Base-by-base conservation (phyloP, 2,888 invertebrate genomes). In the Pterobdella sp. region DNA sequence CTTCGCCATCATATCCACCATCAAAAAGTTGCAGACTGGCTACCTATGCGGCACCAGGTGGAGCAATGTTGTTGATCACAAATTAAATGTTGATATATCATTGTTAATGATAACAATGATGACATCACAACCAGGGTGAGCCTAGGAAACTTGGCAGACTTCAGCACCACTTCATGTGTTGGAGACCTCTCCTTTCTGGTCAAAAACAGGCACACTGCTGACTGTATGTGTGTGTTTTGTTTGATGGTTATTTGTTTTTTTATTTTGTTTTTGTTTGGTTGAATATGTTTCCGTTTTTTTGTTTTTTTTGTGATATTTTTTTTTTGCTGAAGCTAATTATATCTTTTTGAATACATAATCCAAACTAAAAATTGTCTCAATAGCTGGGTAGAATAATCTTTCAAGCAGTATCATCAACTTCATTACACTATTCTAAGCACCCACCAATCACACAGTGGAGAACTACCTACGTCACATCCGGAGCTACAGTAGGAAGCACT, bases 21-120 rank as follows among this genome's bases (percentile, higher is more conserved):
- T 98, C 88, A 94, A 95, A 82, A 98, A 98, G 85, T 86, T 98
- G 1, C 94, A 95, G 84, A 95, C 94, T 75, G 98, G 98, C 14
- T 98, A 98, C 82, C 94, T 97, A 72, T 95, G 95, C 81, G 98
- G 97, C n/a, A 96, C 97, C 0, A 88, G 87, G 87, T 87, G 79
- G 26, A 2, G 22, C 22, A 42, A 42, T 14, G 7, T 42, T 42
- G 49, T 42, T 42, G 7, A 67, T 34, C 18, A 42, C 29, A 14
- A 42, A 22, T 67, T 67, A 31, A 67, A 36, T n/a, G 1, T 32
- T 0, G 31, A n/a, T n/a, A 22, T 18, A 26, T 18, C 4, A 22
- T 34, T 32, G 52, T 31, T 72, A 7, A 52, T 68, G 18, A 22
- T 52, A 29, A 68, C n/a, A 36, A 34, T 68, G 29, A 64, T 67